Evolutionary conservation across 2,113 vertebrate genomes (phyloP).

Genomic region (Podocnemis expansa): DNA sequence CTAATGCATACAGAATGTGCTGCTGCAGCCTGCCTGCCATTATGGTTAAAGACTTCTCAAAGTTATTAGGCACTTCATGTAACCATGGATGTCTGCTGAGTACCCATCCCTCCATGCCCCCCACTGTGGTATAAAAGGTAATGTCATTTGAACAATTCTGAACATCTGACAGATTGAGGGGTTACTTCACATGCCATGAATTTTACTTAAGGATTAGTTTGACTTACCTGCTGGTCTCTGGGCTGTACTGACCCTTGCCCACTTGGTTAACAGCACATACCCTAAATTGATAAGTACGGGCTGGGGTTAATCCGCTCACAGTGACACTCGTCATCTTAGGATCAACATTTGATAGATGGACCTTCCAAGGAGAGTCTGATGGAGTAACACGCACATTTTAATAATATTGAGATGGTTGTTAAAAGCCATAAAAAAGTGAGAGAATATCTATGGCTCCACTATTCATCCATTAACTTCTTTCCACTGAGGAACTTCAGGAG

Average conservation of each 20-base stretch:
- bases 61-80: constrained; percentile 3
- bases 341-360: constrained; percentile 88
- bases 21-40: neutral
- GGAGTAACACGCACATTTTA: neutral
- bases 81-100: neutral
- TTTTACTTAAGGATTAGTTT: fast-evolving
- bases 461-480: neutral
- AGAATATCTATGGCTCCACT: neutral
- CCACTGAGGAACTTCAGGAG: constrained; percentile 27
- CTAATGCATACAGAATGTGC: neutral
- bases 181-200: fast-evolving
- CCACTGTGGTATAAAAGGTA: neutral
- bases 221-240: constrained; percentile 89
- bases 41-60: neutral
- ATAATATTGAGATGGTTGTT: neutral
- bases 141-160: neutral
- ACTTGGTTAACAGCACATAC: constrained; percentile 95
- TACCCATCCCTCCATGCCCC: neutral
- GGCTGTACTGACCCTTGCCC: constrained; percentile 93
- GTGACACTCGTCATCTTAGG: constrained; percentile 80
- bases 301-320: constrained; percentile 91
- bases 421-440: constrained; percentile 11
- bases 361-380: constrained; percentile 95
- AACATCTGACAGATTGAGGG: neutral
- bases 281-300: constrained; percentile 94